A percentile compares a stretch with the other conserved stretches of the same genome.
Evolutionary conservation across 2,888 invertebrate species (phyloP).

Genomic region (Ormyrus nitidulus): DNA sequence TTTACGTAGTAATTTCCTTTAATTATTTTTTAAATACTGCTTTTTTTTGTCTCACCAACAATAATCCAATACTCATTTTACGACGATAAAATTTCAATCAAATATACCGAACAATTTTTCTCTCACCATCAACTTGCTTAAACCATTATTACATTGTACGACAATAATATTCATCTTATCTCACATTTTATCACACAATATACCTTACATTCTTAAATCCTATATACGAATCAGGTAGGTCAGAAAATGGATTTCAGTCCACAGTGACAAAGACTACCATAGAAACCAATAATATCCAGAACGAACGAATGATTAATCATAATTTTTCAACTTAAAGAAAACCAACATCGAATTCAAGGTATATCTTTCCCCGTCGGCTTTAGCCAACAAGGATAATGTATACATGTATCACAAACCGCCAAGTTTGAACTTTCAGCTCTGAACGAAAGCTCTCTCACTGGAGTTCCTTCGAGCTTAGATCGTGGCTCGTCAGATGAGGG

Average conservation of each 20-base stretch:
- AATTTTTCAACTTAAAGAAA: too few species aligned
- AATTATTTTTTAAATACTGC: not conserved
- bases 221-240: not conserved
- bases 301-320: too few species aligned
- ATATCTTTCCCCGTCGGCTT: too few species aligned
- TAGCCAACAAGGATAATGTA: too few species aligned
- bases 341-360: too few species aligned
- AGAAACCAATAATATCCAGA: too few species aligned
- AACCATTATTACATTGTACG: constrained; percentile 27
- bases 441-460: too few species aligned
- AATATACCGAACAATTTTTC: constrained; percentile 19
- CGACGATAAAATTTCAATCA: constrained; percentile 16
- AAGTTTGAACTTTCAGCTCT: too few species aligned
- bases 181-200: constrained; percentile 32
- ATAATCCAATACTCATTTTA: not conserved
- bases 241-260: not conserved
- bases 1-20: constrained; percentile 5
- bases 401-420: not conserved
- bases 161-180: constrained; percentile 17
- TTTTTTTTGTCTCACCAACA: not conserved
- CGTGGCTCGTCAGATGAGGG: constrained; percentile 63
- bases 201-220: constrained; percentile 2
- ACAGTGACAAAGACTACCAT: too few species aligned
- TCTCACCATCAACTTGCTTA: constrained; percentile 1
- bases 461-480: too few species aligned